Evolutionary conservation across 2,113 vertebrate species (phyloP).

Genomic region (Psilopsiagon aurifrons): DNA sequence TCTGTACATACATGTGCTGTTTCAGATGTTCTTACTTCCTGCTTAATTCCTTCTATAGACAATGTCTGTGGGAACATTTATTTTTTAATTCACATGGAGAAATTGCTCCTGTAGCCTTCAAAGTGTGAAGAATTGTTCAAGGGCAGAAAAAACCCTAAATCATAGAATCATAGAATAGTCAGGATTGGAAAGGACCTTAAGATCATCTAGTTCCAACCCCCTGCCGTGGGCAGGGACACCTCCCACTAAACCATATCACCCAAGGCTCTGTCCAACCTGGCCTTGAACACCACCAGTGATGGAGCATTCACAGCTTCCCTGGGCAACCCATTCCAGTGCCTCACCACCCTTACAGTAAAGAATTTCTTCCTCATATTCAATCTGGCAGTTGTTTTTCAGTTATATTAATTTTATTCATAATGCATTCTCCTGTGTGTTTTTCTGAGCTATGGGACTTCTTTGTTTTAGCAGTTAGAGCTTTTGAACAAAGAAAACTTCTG

Average conservation of each 20-base stretch:
- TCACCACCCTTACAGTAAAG: too few species aligned
- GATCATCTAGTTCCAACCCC: too few species aligned
- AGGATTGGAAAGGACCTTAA: too few species aligned
- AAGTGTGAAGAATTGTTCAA: slow-evolving; percentile 40
- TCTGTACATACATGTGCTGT: rapidly evolving
- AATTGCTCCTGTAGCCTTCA: slow-evolving; percentile 17
- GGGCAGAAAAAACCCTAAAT: slow-evolving; percentile 36
- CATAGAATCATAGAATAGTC: too few species aligned
- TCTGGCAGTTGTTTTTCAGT: slow-evolving; percentile 37
- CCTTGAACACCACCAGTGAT: too few species aligned
- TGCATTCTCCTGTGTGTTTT: slow-evolving; percentile 26
- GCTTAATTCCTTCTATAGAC: background rate
- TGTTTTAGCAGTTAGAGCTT: slow-evolving; percentile 32
- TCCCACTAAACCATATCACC: too few species aligned
- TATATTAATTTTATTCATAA: slow-evolving; percentile 52
- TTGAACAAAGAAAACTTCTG: slow-evolving; percentile 38
- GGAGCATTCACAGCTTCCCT: too few species aligned
- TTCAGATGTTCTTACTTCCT: background rate
- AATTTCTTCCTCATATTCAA: too few species aligned
- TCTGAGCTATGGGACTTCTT: slow-evolving; percentile 26
- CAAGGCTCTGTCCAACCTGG: too few species aligned
- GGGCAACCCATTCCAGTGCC: too few species aligned
- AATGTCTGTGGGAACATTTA: background rate
- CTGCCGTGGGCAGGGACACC: too few species aligned
- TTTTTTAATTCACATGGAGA: background rate